phyloP scores from a whole-genome alignment of 2,113 vertebrate genomes.

The Ahaetulla prasina region DNA sequence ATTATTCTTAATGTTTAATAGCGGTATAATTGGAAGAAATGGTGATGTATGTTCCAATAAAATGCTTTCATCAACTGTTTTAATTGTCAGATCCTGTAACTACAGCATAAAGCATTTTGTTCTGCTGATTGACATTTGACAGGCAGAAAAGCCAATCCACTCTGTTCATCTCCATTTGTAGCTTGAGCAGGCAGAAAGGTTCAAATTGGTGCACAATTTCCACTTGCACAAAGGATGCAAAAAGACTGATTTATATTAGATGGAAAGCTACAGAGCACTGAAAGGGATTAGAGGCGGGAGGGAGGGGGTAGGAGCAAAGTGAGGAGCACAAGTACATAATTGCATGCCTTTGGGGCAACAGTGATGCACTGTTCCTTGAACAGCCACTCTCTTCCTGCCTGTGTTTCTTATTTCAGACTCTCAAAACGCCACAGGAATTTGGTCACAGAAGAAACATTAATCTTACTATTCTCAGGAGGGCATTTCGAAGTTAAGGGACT shows the following conservation, averaged over 20 bases:
- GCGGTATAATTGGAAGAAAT: constrained; percentile 61
- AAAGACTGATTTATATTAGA: background rate
- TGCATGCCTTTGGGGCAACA: background rate
- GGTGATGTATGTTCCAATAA: constrained; percentile 57
- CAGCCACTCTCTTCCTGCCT: background rate
- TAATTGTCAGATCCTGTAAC: constrained; percentile 43
- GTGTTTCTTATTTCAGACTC: background rate
- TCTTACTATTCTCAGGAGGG: background rate
- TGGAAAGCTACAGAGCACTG: background rate
- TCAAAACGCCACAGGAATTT: background rate
- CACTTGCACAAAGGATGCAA: background rate
- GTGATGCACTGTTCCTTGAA: background rate
- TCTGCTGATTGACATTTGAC: constrained; percentile 57
- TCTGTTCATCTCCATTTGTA: constrained; percentile 41
- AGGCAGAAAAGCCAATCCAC: constrained; percentile 19
- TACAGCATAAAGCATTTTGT: constrained; percentile 40
- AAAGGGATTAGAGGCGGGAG: background rate
- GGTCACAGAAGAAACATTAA: background rate
- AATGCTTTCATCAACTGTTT: constrained; percentile 56
- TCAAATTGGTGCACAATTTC: background rate
- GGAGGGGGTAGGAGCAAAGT: background rate
- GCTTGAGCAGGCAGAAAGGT: constrained; percentile 21
- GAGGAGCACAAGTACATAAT: background rate
- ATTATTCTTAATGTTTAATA: constrained; percentile 64
- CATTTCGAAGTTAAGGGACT: background rate